Base-by-base conservation (phyloP, 2,888 invertebrate species). In the Ligdia adustata region DNA sequence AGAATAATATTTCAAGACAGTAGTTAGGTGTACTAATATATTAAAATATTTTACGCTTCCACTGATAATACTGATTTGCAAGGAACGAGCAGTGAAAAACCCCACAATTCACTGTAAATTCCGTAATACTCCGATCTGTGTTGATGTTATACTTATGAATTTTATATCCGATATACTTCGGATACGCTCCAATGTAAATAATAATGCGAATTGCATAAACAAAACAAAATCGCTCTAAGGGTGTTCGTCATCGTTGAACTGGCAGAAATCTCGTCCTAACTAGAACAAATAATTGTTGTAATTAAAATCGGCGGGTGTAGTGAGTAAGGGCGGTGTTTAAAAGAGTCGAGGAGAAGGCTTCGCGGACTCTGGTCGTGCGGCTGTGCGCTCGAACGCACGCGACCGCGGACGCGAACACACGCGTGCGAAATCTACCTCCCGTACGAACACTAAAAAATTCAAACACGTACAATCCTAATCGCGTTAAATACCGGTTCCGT, bases 241-340 rank as follows among this genome's bases (percentile, higher is more conserved):
- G 2, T 12, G 24, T 27, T 24, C 54, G 58, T 9, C 55, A 58
- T 59, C 57, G 66, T 60, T 71, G 64, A 83, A 85, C 86, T 85
- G 79, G 85, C 66, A 70, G 69, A 66, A 75, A 84, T 84, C 88
- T 77, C 72, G 86, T 80, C 72, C 34, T 77, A 87, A 86, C 88
- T 85, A 83, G 88, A 79, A 79, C 57, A 60, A 73, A 68, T 75
- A 72, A 83, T 80, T 80, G 74, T 66, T 69, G 69, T 81, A 77
- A 87, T 84, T 86, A 83, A 79, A 72, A 79, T 69, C 60, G 72
- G 72, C 65, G 71, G n/a, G n/a, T n/a, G 66, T 66, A 60, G 58
- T 55, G 56, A 12, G 58, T 80, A 78, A 82, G 83, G 83, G 82
- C 78, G 80, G 63, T 62, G 65, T 72, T 73, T 85, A 82, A 81